phyloP scores from a whole-genome alignment of 2,113 vertebrate genomes.

The Neotoma lepida region DNA sequence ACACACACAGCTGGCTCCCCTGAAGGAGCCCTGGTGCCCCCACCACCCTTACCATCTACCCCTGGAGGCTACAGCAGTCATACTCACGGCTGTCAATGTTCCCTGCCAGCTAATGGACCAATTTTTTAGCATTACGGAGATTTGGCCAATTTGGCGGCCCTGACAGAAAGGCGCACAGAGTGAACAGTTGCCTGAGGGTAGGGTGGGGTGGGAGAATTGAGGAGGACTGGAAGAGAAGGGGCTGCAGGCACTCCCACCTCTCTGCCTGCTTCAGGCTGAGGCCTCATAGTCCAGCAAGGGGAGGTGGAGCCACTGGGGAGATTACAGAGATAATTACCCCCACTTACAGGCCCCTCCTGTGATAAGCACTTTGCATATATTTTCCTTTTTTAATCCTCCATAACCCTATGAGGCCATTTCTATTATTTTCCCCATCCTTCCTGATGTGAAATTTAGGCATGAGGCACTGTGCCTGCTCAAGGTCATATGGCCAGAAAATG shows the following conservation, averaged over 20 bases:
- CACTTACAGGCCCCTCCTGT: conserved; percentile 18
- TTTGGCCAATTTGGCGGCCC: conserved; percentile 81
- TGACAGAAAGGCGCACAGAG: conserved; percentile 57
- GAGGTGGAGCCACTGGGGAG: not conserved
- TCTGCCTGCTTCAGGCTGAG: not conserved
- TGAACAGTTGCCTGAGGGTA: not conserved
- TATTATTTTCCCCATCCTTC: conserved; percentile 65
- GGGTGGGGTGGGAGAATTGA: conserved; percentile 4
- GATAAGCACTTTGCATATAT: conserved; percentile 73
- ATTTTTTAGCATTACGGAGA: conserved; percentile 84
- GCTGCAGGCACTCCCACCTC: not conserved
- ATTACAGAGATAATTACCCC: conserved; percentile 64
- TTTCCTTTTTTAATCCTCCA: conserved; percentile 74
- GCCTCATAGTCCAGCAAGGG: not conserved
- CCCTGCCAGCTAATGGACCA: conserved; percentile 82
- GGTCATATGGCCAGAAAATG: conserved; percentile 57
- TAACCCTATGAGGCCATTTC: conserved; percentile 70
- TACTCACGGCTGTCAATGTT: conserved; percentile 42
- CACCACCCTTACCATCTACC: not conserved
- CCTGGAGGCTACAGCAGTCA: not conserved
- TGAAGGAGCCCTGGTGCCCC: not conserved
- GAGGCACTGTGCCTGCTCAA: conserved; percentile 51
- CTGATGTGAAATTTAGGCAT: conserved; percentile 17
- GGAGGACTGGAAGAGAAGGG: not conserved
- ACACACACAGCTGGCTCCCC: not conserved